Conservation (phyloP, 2,888 invertebrate species). For the Leptopilina myrica region DNA sequence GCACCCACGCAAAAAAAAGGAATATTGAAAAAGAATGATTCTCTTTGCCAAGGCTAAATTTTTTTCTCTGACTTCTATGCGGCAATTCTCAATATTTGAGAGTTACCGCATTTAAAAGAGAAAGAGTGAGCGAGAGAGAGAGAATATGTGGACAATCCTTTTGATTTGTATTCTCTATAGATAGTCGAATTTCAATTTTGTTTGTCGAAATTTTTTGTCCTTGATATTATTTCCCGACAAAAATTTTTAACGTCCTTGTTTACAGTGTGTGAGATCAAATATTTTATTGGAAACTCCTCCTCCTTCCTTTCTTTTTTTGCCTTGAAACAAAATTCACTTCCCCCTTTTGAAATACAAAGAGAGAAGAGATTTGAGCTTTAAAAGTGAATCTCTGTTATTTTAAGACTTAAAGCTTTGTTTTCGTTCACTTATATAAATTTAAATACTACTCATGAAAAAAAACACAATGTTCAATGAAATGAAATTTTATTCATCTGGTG, state of each 20-base stretch:
- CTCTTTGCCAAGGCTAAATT: conserved; percentile 5
- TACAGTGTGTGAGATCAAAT: neutral
- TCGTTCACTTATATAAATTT: conserved; percentile 1
- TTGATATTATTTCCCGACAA: neutral
- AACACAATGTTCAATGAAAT: no score
- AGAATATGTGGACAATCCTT: neutral
- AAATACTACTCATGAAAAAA: neutral
- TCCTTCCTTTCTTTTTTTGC: neutral
- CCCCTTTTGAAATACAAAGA: neutral
- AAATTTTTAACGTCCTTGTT: conserved; percentile 8
- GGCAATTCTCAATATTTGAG: neutral
- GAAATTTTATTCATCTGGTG: no score
- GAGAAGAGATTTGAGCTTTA: neutral
- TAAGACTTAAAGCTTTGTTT: neutral
- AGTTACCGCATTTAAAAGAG: conserved; percentile 5
- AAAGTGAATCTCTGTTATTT: neutral
- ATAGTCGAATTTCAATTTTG: conserved; percentile 17
- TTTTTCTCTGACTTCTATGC: neutral
- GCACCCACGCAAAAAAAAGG: conserved; percentile 1
- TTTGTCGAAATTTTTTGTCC: neutral
- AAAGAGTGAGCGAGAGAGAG: no score
- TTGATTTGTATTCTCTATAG: conserved; percentile 23
- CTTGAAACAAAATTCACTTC: conserved; percentile 9
- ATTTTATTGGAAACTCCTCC: neutral
- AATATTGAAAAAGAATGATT: conserved; percentile 8